These are phyloP conservation scores for Aegithalos caudatus DNA, from an alignment of 2,113 vertebrate species.

Conservation along the genomic window DNA sequence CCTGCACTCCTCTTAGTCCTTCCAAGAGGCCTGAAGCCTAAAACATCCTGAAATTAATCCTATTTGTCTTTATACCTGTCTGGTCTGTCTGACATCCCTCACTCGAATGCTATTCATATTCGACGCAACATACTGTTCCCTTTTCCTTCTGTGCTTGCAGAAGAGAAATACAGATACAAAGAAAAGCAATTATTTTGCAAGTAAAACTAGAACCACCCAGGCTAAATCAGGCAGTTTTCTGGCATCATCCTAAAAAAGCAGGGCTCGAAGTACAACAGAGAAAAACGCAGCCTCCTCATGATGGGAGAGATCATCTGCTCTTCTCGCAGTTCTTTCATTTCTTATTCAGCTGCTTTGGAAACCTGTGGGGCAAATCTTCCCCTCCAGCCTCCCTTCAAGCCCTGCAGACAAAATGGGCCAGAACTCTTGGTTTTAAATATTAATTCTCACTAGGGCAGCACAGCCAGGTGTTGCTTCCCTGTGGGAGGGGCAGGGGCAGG, in stretches of 20 bases:
- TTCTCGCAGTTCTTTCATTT: background rate
- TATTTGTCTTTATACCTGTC: background rate
- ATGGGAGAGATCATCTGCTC: background rate
- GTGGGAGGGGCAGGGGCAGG: background rate
- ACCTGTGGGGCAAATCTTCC: background rate
- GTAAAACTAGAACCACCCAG: slow-evolving; percentile 31
- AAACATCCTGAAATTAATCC: background rate
- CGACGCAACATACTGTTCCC: background rate
- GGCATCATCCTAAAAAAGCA: slow-evolving; percentile 7
- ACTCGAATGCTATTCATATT: background rate
- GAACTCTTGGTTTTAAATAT: background rate
- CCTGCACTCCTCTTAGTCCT: background rate
- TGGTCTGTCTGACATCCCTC: background rate
- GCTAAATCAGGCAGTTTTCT: slow-evolving; percentile 30
- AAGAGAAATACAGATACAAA: background rate
- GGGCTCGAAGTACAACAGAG: slow-evolving; percentile 22
- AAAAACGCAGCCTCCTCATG: background rate
- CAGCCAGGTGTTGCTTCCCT: background rate
- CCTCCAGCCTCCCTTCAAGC: background rate
- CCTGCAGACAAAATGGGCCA: background rate
- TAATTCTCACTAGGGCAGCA: background rate
- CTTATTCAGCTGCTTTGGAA: background rate
- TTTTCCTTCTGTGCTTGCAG: background rate
- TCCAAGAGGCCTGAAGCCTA: background rate
- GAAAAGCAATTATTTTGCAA: slow-evolving; percentile 11